Conservation (phyloP, 2,113 vertebrate genomes). For the Bos javanicus region DNA sequence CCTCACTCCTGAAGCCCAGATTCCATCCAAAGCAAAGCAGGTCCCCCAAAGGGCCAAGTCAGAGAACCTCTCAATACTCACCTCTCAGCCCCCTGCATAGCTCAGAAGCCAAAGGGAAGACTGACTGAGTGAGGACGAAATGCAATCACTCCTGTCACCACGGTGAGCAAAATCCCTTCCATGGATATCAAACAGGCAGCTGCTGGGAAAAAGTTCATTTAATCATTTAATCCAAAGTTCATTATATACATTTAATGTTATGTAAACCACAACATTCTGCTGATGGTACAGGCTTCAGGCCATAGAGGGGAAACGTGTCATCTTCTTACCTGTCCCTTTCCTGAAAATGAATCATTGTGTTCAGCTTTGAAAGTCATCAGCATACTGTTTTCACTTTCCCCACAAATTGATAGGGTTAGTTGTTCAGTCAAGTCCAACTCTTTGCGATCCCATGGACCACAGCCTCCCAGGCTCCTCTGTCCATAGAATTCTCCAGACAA, state of each 20-base stretch:
- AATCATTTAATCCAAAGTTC: constrained; percentile 61
- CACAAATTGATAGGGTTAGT: not conserved
- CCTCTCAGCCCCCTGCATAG: not conserved
- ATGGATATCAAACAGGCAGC: constrained; percentile 33
- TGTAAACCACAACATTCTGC: constrained; percentile 45
- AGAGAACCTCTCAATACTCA: not conserved
- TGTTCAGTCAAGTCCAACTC: not conserved
- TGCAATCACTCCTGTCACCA: constrained; percentile 27
- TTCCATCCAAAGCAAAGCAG: not conserved
- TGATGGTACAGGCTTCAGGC: not conserved
- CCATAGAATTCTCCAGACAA: not conserved
- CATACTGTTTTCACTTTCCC: not conserved
- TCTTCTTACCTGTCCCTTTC: not conserved
- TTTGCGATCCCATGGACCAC: fast-evolving
- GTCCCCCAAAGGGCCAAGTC: not conserved
- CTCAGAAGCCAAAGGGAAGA: constrained; percentile 20
- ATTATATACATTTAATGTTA: not conserved
- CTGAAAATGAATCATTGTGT: not conserved
- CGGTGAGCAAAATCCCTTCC: not conserved
- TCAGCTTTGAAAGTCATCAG: not conserved
- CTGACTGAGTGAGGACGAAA: not conserved
- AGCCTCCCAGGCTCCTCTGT: not conserved
- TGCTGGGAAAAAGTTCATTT: constrained; percentile 34
- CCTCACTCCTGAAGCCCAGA: not conserved
- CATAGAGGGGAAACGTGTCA: constrained; percentile 31